Conservation (phyloP, 2,113 vertebrate species). For the Labrus mixtus region DNA sequence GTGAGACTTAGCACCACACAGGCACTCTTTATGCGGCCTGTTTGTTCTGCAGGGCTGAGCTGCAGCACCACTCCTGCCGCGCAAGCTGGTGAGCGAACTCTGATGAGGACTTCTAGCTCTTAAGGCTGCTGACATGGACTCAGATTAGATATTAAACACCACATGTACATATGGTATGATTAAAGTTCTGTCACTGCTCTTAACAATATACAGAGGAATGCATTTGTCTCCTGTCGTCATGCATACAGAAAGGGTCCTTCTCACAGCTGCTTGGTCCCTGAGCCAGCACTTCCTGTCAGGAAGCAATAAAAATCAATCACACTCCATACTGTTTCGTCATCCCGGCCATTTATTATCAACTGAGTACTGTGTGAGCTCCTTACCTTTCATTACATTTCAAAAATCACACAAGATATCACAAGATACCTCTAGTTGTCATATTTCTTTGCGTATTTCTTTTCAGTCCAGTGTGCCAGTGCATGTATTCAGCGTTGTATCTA, state of each 20-base stretch:
- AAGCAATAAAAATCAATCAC: constrained; percentile 36
- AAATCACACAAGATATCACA: neutral
- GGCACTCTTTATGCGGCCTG: constrained; percentile 61
- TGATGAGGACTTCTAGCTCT: constrained; percentile 3
- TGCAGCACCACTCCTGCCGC: constrained; percentile 7
- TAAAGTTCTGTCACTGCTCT: constrained; percentile 18
- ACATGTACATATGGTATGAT: constrained; percentile 34
- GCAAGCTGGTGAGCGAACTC: constrained; percentile 18
- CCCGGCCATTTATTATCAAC: constrained; percentile 12
- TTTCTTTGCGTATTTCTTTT: neutral
- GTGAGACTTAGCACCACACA: constrained; percentile 67
- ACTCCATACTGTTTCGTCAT: neutral
- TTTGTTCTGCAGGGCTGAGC: constrained; percentile 59
- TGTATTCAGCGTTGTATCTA: neutral
- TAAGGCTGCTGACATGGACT: neutral
- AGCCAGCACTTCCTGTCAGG: constrained; percentile 42
- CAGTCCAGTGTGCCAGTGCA: neutral
- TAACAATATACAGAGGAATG: constrained; percentile 38
- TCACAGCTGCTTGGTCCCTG: constrained; percentile 37
- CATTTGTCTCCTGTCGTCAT: constrained; percentile 32
- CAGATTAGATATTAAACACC: constrained; percentile 13
- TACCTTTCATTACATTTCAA: neutral
- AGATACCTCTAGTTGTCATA: neutral
- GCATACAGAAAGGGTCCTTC: constrained; percentile 10
- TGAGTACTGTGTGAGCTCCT: neutral